Conservation (phyloP, 2,888 invertebrate genomes). For the Chromoteleia sp. region DNA sequence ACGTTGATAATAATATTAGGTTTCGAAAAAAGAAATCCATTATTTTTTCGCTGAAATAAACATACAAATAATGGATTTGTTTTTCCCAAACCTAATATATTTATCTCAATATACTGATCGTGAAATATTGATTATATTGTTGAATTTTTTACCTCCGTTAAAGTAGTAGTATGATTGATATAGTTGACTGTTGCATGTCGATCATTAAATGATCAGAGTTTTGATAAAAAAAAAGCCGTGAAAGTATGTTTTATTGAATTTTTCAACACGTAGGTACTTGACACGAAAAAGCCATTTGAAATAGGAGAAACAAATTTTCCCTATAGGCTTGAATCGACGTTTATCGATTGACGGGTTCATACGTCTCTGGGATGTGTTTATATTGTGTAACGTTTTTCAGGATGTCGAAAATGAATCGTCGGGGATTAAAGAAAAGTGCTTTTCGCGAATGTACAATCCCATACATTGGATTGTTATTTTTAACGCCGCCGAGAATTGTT, state of each 20-base stretch:
- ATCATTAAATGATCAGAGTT: no score
- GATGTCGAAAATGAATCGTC: slow-evolving; percentile 53
- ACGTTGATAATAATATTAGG: no score
- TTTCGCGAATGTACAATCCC: slow-evolving; percentile 17
- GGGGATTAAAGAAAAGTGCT: slow-evolving; percentile 46
- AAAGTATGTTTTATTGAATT: slow-evolving; percentile 35
- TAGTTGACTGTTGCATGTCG: no score
- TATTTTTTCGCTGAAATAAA: no score
- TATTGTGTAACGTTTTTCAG: slow-evolving; percentile 51
- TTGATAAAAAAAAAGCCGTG: no score
- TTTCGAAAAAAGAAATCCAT: no score
- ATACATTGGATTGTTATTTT: slow-evolving; percentile 3
- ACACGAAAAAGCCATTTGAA: slow-evolving; percentile 45
- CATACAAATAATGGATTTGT: no score
- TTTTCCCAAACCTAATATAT: no score
- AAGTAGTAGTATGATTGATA: no score
- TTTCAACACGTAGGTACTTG: slow-evolving; percentile 13
- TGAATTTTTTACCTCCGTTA: no score
- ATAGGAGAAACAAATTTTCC: slow-evolving; percentile 48
- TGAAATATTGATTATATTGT: no score
- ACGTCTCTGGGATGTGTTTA: slow-evolving; percentile 43
- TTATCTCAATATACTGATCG: no score
- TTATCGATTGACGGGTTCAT: slow-evolving; percentile 55
- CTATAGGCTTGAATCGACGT: slow-evolving; percentile 47
- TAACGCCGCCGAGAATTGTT: not conserved